phyloP scores from a whole-genome alignment of 2,113 vertebrate genomes.

The Amblyornis subalaris region DNA sequence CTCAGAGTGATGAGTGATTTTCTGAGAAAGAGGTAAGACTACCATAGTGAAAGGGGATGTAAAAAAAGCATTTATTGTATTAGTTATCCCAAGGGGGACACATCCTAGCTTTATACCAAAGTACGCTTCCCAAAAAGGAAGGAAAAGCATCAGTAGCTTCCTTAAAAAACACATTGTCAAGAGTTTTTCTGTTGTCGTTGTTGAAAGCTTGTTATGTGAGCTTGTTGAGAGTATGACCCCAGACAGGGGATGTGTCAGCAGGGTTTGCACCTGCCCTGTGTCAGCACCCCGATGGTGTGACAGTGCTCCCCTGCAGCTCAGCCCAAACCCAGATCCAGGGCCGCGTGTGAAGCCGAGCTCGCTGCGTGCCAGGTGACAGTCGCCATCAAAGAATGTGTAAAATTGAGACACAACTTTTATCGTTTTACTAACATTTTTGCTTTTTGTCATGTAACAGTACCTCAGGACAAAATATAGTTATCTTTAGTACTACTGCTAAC shows the following conservation, averaged over 20 bases:
- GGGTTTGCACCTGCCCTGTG: neutral
- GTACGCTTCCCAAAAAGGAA: neutral
- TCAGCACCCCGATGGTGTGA: rapidly evolving
- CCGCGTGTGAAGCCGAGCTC: neutral
- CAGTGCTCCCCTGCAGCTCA: neutral
- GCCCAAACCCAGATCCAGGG: neutral
- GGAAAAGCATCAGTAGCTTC: neutral
- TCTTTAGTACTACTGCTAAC: neutral
- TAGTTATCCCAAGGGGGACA: neutral
- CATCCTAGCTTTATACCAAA: neutral
- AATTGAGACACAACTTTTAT: neutral
- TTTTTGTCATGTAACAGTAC: neutral
- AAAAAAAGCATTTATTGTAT: neutral
- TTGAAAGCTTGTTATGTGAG: neutral
- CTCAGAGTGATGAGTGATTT: neutral
- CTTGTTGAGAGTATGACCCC: neutral
- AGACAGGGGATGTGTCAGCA: neutral
- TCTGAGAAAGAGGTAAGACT: neutral
- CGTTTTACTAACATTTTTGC: neutral
- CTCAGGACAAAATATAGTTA: neutral
- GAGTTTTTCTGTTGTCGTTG: neutral
- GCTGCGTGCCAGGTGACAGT: neutral
- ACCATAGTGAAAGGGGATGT: neutral
- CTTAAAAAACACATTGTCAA: neutral
- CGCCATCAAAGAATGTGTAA: rapidly evolving